Conservation (phyloP, 2,113 vertebrate species). For the human region GRCh38 chr7:129658001-129658500, state of each 20-base stretch:
- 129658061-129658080: neutral
- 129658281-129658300: neutral
- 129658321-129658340: too few relatives aligned
- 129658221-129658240: neutral
- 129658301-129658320: neutral
- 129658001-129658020: slow-evolving; percentile 29
- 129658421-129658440: too few relatives aligned
- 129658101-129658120: neutral
- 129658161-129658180: neutral
- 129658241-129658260: neutral
- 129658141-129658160: neutral
- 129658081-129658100: neutral
- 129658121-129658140: neutral
- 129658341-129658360: too few relatives aligned
- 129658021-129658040: neutral
- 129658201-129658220: neutral
- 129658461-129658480: too few relatives aligned
- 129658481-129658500: too few relatives aligned
- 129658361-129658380: too few relatives aligned
- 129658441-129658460: too few relatives aligned
- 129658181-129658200: neutral
- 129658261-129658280: neutral
- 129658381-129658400: too few relatives aligned
- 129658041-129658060: slow-evolving; percentile 1
- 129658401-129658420: too few relatives aligned